phyloP scores from a whole-genome alignment of 2,888 invertebrate species.

The Drymonia ruficornis region DNA sequence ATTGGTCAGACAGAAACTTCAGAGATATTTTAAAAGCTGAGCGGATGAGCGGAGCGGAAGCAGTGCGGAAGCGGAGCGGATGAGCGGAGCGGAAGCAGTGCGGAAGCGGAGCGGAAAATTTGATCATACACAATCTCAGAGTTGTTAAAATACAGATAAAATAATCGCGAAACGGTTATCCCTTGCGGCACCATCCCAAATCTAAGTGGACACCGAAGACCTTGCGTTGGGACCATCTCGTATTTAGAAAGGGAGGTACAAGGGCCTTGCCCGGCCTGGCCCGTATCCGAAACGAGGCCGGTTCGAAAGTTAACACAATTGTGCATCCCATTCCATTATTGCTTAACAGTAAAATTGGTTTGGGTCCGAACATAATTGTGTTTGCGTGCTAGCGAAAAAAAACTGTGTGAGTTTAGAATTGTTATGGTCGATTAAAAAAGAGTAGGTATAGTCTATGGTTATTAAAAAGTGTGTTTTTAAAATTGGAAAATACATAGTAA shows the following conservation, averaged over 20 bases:
- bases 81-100: too few species aligned
- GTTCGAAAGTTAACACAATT: slow-evolving; percentile 55
- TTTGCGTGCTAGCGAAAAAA: not conserved
- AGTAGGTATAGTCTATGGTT: not conserved
- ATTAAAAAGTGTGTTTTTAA: not conserved
- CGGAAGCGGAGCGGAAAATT: too few species aligned
- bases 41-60: too few species aligned
- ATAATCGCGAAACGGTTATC: slow-evolving; percentile 9
- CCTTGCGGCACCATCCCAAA: slow-evolving; percentile 26
- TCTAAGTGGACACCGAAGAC: slow-evolving; percentile 52
- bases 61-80: too few species aligned
- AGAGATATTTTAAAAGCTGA: too few species aligned
- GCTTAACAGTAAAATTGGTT: slow-evolving; percentile 15
- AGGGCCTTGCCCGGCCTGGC: slow-evolving; percentile 56
- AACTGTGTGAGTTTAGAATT: not conserved
- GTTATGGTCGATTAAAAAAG: not conserved
- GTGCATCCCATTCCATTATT: slow-evolving; percentile 19
- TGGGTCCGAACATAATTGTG: not conserved
- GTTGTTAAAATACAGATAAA: not conserved
- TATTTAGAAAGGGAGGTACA: slow-evolving; percentile 69
- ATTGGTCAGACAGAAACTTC: too few species aligned
- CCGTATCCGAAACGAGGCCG: slow-evolving; percentile 60
- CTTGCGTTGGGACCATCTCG: slow-evolving; percentile 58
- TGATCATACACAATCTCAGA: too few species aligned
- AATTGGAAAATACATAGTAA: too few species aligned